phyloP scores from a whole-genome alignment of 1,140 invertebrate genomes.

The Heliothis subflexa region DNA sequence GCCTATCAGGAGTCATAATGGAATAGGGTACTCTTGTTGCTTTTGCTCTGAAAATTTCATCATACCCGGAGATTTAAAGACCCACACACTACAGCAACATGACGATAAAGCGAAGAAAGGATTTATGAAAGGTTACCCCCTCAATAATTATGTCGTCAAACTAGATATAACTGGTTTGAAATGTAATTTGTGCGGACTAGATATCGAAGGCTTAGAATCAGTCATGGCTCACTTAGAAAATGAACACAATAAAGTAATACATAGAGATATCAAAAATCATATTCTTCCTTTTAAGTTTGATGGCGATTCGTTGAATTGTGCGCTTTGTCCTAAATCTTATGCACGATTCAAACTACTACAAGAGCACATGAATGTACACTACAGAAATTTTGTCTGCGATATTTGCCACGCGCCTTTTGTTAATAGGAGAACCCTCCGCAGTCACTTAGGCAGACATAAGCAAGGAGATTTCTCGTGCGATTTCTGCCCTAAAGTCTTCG shows the following conservation, averaged over 20 bases:
- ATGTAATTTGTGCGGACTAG: conserved; percentile 54
- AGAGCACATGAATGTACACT: conserved; percentile 72
- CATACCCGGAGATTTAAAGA: conserved; percentile 58
- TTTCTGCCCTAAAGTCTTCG: conserved; percentile 58
- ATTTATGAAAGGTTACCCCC: conserved; percentile 50
- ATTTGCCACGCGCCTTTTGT: conserved; percentile 67
- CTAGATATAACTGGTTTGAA: conserved; percentile 62
- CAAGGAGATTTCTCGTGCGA: conserved; percentile 56
- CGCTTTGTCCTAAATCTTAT: conserved; percentile 48
- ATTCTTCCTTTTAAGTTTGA: conserved; percentile 66
- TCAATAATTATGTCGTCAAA: conserved; percentile 59
- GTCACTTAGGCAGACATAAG: conserved; percentile 57
- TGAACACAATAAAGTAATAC: conserved; percentile 52
- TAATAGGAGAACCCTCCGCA: conserved; percentile 48
- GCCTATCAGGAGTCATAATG: conserved; percentile 57
- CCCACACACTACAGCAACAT: conserved; percentile 57
- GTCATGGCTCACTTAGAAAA: conserved; percentile 55
- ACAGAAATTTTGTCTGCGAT: conserved; percentile 66
- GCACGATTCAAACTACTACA: conserved; percentile 54
- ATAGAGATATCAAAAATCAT: conserved; percentile 55
- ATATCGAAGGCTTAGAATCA: conserved; percentile 48
- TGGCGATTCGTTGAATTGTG: conserved; percentile 52
- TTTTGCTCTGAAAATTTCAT: conserved; percentile 59
- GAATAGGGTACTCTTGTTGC: conserved; percentile 60
- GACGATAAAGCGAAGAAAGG: conserved; percentile 57